These are phyloP conservation scores for Lathamus discolor DNA, from an alignment of 2,113 vertebrate genomes.

Conservation along the genomic window DNA sequence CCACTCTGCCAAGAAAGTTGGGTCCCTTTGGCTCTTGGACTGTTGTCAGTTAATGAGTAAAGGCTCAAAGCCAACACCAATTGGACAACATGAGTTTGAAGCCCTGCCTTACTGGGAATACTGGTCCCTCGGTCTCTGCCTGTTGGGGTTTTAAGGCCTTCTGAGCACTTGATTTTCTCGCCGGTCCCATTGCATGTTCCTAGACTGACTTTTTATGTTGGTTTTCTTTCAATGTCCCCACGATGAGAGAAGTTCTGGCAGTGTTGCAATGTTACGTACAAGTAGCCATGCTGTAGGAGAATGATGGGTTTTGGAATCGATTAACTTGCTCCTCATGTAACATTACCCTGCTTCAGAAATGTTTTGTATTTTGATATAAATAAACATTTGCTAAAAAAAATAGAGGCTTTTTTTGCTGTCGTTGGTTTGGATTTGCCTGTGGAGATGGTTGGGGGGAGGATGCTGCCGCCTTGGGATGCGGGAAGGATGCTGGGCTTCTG, in stretches of 20 bases:
- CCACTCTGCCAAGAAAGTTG: conserved; percentile 49
- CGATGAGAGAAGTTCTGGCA: conserved; percentile 61
- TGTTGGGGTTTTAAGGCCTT: conserved; percentile 76
- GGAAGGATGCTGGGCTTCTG: neutral
- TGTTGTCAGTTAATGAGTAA: conserved; percentile 24
- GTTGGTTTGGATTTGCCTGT: neutral
- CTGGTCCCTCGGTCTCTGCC: conserved; percentile 51
- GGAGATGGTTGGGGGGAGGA: neutral
- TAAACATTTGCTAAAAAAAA: conserved; percentile 79
- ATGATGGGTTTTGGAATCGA: conserved; percentile 62
- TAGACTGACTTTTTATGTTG: conserved; percentile 18
- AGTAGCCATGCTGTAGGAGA: conserved; percentile 63
- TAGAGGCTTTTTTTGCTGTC: neutral
- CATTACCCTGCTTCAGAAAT: conserved; percentile 82
- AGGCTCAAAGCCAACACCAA: neutral
- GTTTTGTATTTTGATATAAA: conserved; percentile 88
- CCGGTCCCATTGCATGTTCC: conserved; percentile 75
- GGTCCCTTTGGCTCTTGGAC: conserved; percentile 63
- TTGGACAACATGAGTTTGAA: conserved; percentile 7
- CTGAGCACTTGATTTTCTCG: conserved; percentile 63
- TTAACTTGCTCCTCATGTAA: conserved; percentile 78
- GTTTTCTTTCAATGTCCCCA: conserved; percentile 34
- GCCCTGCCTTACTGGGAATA: conserved; percentile 61
- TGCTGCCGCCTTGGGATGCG: neutral
- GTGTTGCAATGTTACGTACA: conserved; percentile 64